Evolutionary conservation across 2,888 invertebrate genomes (phyloP), one percentile per base, ranked within the genome.

Genomic region (Diarsia brunnea): DNA sequence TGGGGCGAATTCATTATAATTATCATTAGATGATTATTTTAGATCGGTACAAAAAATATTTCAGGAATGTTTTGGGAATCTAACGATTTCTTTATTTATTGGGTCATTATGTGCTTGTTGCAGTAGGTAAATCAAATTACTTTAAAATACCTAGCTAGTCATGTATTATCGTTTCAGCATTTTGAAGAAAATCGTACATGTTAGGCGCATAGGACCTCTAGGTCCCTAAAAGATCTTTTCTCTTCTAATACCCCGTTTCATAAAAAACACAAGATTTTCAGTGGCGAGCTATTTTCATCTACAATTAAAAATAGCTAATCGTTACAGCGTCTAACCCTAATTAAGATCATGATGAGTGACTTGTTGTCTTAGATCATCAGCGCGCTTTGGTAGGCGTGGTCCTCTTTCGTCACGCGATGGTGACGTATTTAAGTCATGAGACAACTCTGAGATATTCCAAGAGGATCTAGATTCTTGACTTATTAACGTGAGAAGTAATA

Each of bases 331-430:
- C 4, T n/a, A 49, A 31, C 27, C 1, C 14, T 72, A 47, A 78
- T 78, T 78, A 78, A 49, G 55, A 51, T 8, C 21, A 12, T 27
- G 65, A 16, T 24, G 80, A 81, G 8, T 27, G 80, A 81, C n/a
- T 43, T 7, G 4, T 24, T 60, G 64, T 71, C 14, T 61, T 10
- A 51, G 45, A 51, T 61, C 53, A 45, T 8, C 47, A 38, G 38
- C 38, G 12, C 55, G 19, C 65, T 24, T 2, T 2, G 47, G 12
- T 14, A 4, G 58, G 21, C 14, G 76, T 8, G n/a, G 4, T 51
- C 14, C 51, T 49, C 63, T 78, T 43, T 77, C 49, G 49, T 49
- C 55, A 78, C 55, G 64, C 27, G n/a, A 12, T 51, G 38, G 12
- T 67, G 77, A 77, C 53, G 53, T 55, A n/a, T 10, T 61, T 24